These are phyloP conservation scores for Antheraea yamamai DNA, from an alignment of 2,888 invertebrate genomes.

Conservation along the genomic window DNA sequence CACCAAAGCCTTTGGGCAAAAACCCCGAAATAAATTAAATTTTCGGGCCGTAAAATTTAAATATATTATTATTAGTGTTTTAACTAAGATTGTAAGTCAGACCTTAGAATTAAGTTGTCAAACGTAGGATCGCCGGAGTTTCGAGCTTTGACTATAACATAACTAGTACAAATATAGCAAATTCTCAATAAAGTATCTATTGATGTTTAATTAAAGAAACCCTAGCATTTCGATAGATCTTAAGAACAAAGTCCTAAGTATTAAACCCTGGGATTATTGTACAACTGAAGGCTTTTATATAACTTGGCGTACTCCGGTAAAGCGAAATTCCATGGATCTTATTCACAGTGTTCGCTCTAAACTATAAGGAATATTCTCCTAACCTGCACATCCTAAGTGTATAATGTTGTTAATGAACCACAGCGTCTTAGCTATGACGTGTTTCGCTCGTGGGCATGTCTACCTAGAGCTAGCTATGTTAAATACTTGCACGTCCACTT, in stretches of 20 bases:
- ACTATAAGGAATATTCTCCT: conserved; percentile 6
- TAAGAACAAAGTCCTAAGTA: not conserved
- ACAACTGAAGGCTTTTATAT: not conserved
- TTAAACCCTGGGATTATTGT: not conserved
- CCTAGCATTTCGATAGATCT: not conserved
- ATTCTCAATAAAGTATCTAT: not conserved
- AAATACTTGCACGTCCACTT: conserved; percentile 11
- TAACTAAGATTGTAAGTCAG: too few species aligned
- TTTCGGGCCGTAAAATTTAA: too few species aligned
- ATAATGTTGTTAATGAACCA: conserved; percentile 16
- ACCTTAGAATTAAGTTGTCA: too few species aligned
- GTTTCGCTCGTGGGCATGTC: not conserved
- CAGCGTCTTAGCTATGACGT: conserved; percentile 12
- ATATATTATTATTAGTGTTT: too few species aligned
- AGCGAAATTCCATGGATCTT: not conserved
- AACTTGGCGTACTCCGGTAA: not conserved
- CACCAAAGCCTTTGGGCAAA: too few species aligned
- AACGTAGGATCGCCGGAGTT: too few species aligned
- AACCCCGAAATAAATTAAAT: too few species aligned
- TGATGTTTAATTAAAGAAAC: not conserved
- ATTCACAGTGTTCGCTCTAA: not conserved
- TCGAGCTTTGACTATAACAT: too few species aligned
- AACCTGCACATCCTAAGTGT: conserved; percentile 8
- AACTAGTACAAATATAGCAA: not conserved
- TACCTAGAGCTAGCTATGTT: not conserved